Evolutionary conservation across 2,113 vertebrate species (phyloP), one percentile per base, ranked within the genome.

Genomic region (Proterorhinus semilunaris): DNA sequence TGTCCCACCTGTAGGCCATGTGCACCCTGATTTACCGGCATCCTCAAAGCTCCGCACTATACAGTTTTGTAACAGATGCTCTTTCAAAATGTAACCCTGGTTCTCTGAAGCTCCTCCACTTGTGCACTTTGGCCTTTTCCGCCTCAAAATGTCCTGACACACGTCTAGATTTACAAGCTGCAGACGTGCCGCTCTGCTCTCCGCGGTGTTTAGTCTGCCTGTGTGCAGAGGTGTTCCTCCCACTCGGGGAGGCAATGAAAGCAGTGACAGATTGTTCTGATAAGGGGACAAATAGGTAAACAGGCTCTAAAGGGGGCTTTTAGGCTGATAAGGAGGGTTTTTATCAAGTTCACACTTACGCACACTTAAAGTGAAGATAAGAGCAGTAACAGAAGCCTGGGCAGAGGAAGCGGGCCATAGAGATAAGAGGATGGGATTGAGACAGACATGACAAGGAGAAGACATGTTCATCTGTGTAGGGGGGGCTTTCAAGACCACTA

Each of bases 11-110:
- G 86, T 66, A 69, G 53, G 42, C 79, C 88, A 91, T 89, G 89
- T 89, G 64, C 80, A 68, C 71, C 73, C 79, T 87, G 83, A 88
- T 90, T 90, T 87, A 89, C 83, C 81, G 72, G 79, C 82, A 68
- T 55, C 61, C 81, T 73, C 1, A 44, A 74, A 65, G 77, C 81
- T 57, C 59, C 49, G 72, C 82, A 68, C 65, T 17, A 36, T 55
- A 62, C 17, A 57, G 75, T 83, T 82, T 75, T 75, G 67, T 45
- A 70, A 76, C 74, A 78, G 65, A 86, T 27, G 62, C 72, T 82
- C 71, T 87, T 55, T 86, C 73, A 87, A 85, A 80, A 76, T 45
- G 75, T 77, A 65, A 78, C 70, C 65, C n/a, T 21, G 75, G 57
- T 71, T 86, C 83, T 88, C 77, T 79, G 76, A 90, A 86, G 77